Evolutionary conservation across 2,113 vertebrate genomes (phyloP), one percentile per base, ranked within the genome.

Genomic region (Syrrhaptes paradoxus): DNA sequence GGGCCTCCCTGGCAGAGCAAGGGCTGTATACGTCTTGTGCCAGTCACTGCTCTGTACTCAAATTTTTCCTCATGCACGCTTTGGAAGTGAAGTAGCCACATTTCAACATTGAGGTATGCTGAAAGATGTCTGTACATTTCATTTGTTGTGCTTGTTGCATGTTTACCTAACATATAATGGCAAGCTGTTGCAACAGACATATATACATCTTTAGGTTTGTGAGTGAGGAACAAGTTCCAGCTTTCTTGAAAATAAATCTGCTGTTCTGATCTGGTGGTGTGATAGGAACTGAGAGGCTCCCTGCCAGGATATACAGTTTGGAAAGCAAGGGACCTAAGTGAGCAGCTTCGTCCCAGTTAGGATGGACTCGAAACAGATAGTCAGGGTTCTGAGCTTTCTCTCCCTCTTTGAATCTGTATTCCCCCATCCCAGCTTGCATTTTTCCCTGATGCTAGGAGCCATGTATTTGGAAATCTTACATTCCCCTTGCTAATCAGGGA

Each of bases 81-180:
- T 97, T 96, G 87, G 89, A 91, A 92, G 77, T 87, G 87, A 91
- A 96, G 79, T 93, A 95, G 92, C 59, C 51, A 26, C 92, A 90
- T 97, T 95, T 94, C 93, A 87, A 74, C 78, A 89, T 9, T 78
- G 88, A 93, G 93, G 66, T 85, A 85, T 1, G 52, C 73, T 96
- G 96, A 96, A 95, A 95, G 96, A 93, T 89, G 61, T 41, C 93
- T 95, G 58, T 87, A 34, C 1, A 0, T 86, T 91, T 86, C 5
- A 2, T 73, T 74, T 75, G 55, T 61, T 43, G 34, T 29, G 65
- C 73, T 94, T 9, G 1, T 67, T 75, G 34, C 1, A 0, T 90
- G 45, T 93, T 95, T 90, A 86, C 57, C 10, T 79, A 86, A 68
- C 15, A 3, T 63, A 49, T 16, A 22, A 75, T 38, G 68, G 66